Evolutionary conservation across 2,113 vertebrate species (phyloP), one percentile per base, ranked within the genome.

Genomic region (Corythoichthys intestinalis): DNA sequence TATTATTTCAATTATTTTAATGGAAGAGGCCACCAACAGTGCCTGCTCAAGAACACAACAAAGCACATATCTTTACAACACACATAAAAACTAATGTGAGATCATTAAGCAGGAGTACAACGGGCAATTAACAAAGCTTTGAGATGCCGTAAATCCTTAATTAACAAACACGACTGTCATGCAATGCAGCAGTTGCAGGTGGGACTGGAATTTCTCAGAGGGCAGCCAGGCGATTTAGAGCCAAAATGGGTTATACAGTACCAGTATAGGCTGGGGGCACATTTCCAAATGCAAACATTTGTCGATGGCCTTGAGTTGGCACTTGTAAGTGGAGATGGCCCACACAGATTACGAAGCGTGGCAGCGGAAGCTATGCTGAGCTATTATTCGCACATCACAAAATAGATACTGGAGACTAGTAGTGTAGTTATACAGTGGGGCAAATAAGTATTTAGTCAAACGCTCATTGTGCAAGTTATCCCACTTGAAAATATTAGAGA

Each of bases 371-470:
- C 74, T 90, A 81, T 86, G 78, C 79, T 87, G 84, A 88, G 83
- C 88, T 88, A 91, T 91, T 91, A 92, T 91, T 88, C 90, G 86
- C 61, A 68, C 66, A 72, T 70, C 71, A 41, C 46, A 71, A 80
- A 86, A 87, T 85, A 90, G 88, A 91, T 34, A 11, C 34, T 8
- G 7, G 50, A 2, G 6, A n/a, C 50, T 20, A 28, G 20, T 56
- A 56, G 53, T 34, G 53, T 1, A 2, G 52, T 8, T 17, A 7
- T 10, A 28, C 20, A 28, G 20, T 28, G 20, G 20, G 20, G 20
- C 20, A 28, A 28, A 28, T 28, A 28, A 28, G 20, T 28, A 28
- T 28, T 28, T 28, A 28, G 20, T 28, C 20, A 28, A 28, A 28
- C 20, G 20, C 20, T 28, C 20, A 28, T 28, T 28, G 20, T 28